Percentiles rank a stretch among this genome's conserved stretches.
Evolutionary conservation across 2,797 vertebrate species (phyloP).

Genomic region (Manis crassicaudata): DNA sequence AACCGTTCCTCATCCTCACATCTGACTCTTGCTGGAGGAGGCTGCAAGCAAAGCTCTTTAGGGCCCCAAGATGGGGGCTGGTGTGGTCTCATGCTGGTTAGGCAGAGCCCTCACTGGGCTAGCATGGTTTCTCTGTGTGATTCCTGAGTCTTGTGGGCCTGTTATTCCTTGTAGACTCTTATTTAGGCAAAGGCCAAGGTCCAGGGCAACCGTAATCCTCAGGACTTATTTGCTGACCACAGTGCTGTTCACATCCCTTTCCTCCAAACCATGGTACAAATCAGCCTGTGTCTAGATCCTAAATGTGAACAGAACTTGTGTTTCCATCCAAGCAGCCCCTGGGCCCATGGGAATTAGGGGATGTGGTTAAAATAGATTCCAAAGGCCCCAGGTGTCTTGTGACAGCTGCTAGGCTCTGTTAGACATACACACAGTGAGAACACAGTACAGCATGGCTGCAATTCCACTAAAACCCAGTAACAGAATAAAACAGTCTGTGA

Average conservation of each 20-base stretch:
- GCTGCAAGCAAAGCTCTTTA: neutral
- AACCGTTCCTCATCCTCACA: neutral
- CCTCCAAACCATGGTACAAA: fast-evolving
- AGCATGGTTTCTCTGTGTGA: neutral
- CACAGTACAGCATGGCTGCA: fast-evolving
- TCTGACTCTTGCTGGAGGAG: neutral
- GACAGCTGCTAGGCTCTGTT: neutral
- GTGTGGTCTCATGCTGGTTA: too few relatives aligned
- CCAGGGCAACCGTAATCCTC: neutral
- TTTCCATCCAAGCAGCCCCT: neutral
- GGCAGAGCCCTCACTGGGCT: neutral
- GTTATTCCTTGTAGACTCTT: neutral
- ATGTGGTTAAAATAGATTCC: neutral
- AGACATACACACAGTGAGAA: neutral
- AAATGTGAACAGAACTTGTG: neutral
- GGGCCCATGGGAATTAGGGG: neutral
- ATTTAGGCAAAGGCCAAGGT: neutral
- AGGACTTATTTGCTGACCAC: neutral
- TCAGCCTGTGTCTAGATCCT: neutral
- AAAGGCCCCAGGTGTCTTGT: neutral
- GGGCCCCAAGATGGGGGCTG: neutral
- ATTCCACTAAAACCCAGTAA: neutral
- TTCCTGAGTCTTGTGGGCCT: neutral
- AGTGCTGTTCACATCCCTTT: neutral
- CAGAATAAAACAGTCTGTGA: neutral